Base-by-base conservation (phyloP, 2,888 invertebrate species). In the Malacosoma neustria region DNA sequence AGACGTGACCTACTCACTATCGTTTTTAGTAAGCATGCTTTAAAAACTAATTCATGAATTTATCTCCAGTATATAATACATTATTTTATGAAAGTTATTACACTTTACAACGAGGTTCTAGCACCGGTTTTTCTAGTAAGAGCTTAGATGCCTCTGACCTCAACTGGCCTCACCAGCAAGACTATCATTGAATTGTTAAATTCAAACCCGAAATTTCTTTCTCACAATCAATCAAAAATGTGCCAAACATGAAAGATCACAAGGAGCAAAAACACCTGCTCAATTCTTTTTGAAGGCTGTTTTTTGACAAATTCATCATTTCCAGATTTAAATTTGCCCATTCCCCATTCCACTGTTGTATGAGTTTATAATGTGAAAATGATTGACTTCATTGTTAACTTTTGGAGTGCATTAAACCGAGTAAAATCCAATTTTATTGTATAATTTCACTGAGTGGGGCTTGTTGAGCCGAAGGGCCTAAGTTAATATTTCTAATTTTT, bases 351-450 rank as follows among this genome's bases (percentile, higher is more conserved):
- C 45, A 52, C 64, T 55, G 53, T 54, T 37, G 51, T 48, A 49
- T 40, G 43, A 49, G 49, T 68, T 70, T 70, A 73, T 80, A 67
- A 74, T 68, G 63, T 53, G 52, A 57, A 65, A 64, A 68, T 74
- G 72, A 79, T 76, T 70, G 75, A 75, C 75, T 71, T 64, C 58
- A 59, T 57, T 57, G 61, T 57, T 33, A 37, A 42, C 39, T 43
- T 40, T 52, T 38, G 36, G 40, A 51, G 51, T 52, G 57, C 52
- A 50, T 45, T 42, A 55, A 51, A 59, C 57, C 68, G 63, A 48
- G 57, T 49, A 53, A 57, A 74, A 72, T 75, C 63, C 63, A 61
- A 73, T 71, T 74, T 69, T 73, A 69, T 71, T 69, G 60, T 60
- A 60, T 69, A 67, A 70, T 72, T 74, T 67, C 58, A 50, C 46